Evolutionary conservation across 2,888 invertebrate species (phyloP), one percentile per base, ranked within the genome.

Genomic region (Agrotis puta): DNA sequence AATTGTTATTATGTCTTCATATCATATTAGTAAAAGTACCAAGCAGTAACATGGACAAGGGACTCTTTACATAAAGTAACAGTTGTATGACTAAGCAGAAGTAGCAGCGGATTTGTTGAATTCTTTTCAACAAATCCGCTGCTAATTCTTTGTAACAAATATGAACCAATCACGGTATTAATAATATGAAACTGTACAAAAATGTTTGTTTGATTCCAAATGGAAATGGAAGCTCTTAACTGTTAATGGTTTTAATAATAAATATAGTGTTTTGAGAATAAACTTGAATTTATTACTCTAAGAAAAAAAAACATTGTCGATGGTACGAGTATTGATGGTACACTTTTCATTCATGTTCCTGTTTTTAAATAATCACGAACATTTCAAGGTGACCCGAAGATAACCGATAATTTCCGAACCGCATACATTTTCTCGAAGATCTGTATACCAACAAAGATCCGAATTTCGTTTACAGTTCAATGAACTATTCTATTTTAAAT

Each of bases 1-100:
- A 48, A 70, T 64, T 59, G 22, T 43, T 45, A 61, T 39, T n/a
- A 14, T 57, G 39, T 16, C 22, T 16, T 75, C 14, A 39, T 39
- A 33, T n/a, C 27, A 3, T 27, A 9, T 7, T 33, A 33, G 33
- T 33, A 33, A 33, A 33, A 33, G 7, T 39, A 24, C 13, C 6
- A 13, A 18, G 39, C 13, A 39, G 39, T 16, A n/a, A 39, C 16
- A 39, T 16, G 14, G 14, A 24, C 5, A 27, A 9, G 24, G 14
- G 9, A 24, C 5, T 43, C n/a, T 33, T 14, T 6, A 20, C 47
- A 11, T 20, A 27, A 9, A 14, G 9, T 18, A 22, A n/a, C 24
- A 16, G 5, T 47, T 70, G 3, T n/a, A 11, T 33, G 16, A 9
- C 9, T 33, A 33, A 33, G 7, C 33, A 33, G 27, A 27, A 27